Evolutionary conservation across 2,888 invertebrate genomes (phyloP), one percentile per base, ranked within the genome.

Genomic region (Danaus chrysippus): DNA sequence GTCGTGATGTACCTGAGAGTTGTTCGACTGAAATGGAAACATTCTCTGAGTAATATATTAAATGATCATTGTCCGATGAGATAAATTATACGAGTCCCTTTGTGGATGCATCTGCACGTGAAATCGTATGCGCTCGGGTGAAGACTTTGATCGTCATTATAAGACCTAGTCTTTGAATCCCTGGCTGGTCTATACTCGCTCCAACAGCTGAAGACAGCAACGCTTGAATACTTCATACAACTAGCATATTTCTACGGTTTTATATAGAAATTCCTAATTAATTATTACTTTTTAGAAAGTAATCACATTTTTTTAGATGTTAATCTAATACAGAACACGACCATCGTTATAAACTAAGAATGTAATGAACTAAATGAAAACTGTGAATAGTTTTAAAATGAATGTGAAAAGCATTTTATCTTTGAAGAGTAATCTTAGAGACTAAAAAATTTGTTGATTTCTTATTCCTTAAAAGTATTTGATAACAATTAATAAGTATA

Each of bases 61-160:
- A 34, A 63, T 56, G 23, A 58, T 15, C 49, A 49, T 23, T 58
- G 42, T 46, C 56, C 44, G 17, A 42, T 58, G 52, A 42, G 58
- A 59, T 65, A 44, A 60, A 62, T 62, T 59, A 42, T 56, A 41
- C 43, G 41, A 34, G 23, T 34, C 34, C 42, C 54, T 54, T 54
- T 53, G 56, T 49, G 46, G 44, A 42, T 58, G 59, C 59, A 63
- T 15, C 56, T 62, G 62, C 58, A 62, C 64, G 59, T 64, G 60
- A 58, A 62, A 66, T 62, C 64, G 52, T 62, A 55, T 58, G 58
- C 64, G 53, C 59, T 56, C 53, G 62, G 58, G 43, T 52, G 66
- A 17, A 10, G 19, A 34, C 66, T 66, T 66, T 66, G 66, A 66
- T 66, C 56, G 41, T 34, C 13, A 58, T 15, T 62, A 55, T 62